phyloP scores from a whole-genome alignment of 2,113 vertebrate genomes.

The Telmatochromis sp. region DNA sequence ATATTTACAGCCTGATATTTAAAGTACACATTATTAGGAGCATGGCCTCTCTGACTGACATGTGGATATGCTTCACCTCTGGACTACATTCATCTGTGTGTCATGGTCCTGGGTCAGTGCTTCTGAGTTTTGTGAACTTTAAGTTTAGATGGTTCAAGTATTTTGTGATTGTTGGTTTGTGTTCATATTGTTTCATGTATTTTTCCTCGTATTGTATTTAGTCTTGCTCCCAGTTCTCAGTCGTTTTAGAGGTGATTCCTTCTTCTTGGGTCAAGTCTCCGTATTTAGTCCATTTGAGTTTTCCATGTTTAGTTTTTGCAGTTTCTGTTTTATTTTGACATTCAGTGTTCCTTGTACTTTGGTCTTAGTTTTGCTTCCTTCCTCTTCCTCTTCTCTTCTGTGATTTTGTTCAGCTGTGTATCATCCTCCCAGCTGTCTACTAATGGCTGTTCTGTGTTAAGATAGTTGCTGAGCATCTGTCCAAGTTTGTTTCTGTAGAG shows the following conservation, averaged over 20 bases:
- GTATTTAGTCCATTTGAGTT: not conserved
- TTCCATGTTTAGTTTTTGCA: not conserved
- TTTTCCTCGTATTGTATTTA: not conserved
- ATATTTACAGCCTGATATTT: not conserved
- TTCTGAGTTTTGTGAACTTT: not conserved
- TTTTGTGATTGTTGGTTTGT: not conserved
- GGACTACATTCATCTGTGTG: not conserved
- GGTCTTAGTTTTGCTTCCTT: not conserved
- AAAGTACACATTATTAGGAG: not conserved
- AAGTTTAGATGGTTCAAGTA: not conserved
- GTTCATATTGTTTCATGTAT: not conserved
- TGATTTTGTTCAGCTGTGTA: not conserved
- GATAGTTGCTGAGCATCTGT: not conserved
- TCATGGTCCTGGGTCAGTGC: not conserved
- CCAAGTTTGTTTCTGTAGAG: not conserved
- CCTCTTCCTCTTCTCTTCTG: not conserved
- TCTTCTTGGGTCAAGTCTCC: not conserved
- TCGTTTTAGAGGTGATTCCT: not conserved
- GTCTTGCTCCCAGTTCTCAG: not conserved
- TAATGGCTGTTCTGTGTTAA: not conserved
- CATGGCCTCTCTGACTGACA: not conserved
- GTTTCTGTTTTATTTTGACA: not conserved
- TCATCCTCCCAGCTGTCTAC: not conserved
- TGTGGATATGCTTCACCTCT: not conserved
- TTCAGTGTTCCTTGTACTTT: not conserved